A percentile compares a stretch with the other conserved stretches of the same genome.
Evolutionary conservation across 2,797 vertebrate species (phyloP).

Genomic region (Muscicapa comitata): DNA sequence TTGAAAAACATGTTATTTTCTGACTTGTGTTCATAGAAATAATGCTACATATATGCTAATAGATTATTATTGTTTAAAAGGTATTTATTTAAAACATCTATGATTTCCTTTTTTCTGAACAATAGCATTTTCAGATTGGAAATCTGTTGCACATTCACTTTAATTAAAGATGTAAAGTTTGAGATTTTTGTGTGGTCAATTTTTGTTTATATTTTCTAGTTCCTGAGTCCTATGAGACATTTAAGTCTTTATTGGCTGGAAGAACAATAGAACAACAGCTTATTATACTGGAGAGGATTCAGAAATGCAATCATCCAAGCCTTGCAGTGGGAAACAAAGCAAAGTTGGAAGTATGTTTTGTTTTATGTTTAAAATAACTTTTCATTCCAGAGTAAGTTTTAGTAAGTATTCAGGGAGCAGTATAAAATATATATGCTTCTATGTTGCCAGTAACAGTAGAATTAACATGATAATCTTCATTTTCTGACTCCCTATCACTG

Average conservation of each 20-base stretch:
- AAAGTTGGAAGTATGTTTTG: slow-evolving; percentile 83
- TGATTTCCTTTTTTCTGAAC: background rate
- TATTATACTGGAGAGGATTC: slow-evolving; percentile 86
- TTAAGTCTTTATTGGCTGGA: slow-evolving; percentile 79
- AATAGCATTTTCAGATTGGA: background rate
- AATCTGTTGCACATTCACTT: background rate
- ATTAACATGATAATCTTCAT: background rate
- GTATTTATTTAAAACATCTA: background rate
- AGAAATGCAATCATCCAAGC: slow-evolving; percentile 91
- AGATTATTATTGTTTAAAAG: background rate
- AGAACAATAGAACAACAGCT: slow-evolving; percentile 83
- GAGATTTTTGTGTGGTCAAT: background rate
- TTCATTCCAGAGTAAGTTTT: background rate
- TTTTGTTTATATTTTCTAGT: slow-evolving; percentile 66
- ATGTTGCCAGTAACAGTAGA: background rate
- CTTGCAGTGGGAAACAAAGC: slow-evolving; percentile 89
- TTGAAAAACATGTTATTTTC: background rate
- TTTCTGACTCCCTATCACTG: background rate
- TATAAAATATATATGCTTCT: background rate
- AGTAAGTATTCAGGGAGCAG: background rate
- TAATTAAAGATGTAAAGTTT: background rate
- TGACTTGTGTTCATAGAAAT: background rate
- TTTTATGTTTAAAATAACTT: background rate
- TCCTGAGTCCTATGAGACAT: slow-evolving; percentile 80
- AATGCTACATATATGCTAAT: background rate